Percentiles rank a stretch among this genome's conserved stretches.
phyloP scores from a whole-genome alignment of 2,113 vertebrate species.

The Thalassarche chlororhynchos region DNA sequence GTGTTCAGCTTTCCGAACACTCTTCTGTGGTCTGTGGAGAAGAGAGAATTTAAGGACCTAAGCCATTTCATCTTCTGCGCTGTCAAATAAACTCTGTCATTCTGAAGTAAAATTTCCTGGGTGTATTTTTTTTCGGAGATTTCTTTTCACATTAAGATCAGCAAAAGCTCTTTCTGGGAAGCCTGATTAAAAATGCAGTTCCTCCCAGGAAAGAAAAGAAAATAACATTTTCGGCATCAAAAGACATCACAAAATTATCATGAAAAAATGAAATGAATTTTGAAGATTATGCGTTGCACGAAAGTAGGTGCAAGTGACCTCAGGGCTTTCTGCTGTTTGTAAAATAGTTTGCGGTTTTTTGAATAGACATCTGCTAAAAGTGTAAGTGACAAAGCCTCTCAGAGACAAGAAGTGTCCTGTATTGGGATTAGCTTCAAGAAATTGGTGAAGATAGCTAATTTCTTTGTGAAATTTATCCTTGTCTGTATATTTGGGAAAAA shows the following conservation, averaged over 20 bases:
- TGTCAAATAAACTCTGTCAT: constrained; percentile 43
- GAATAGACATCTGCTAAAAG: neutral
- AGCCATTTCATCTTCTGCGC: constrained; percentile 16
- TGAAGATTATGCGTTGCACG: neutral
- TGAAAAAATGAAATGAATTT: constrained; percentile 30
- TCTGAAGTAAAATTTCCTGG: constrained; percentile 45
- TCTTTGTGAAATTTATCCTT: neutral
- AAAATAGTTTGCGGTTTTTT: neutral
- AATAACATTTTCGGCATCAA: constrained; percentile 23
- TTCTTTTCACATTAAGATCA: constrained; percentile 55
- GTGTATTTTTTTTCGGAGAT: neutral
- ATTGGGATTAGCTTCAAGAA: neutral
- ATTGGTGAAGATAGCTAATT: neutral
- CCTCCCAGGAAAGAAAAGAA: constrained; percentile 34
- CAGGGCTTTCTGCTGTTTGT: constrained; percentile 4
- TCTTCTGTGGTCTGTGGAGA: neutral
- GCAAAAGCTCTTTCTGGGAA: constrained; percentile 38
- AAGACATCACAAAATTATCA: constrained; percentile 25
- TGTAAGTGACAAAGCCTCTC: neutral
- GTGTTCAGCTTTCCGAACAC: neutral
- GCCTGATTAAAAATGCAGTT: constrained; percentile 59
- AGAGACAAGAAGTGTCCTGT: neutral
- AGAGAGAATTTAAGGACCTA: neutral
- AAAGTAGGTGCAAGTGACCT: neutral
- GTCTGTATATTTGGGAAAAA: neutral